Base-by-base conservation (phyloP, 2,113 vertebrate genomes). In the Seriola rivoliana region DNA sequence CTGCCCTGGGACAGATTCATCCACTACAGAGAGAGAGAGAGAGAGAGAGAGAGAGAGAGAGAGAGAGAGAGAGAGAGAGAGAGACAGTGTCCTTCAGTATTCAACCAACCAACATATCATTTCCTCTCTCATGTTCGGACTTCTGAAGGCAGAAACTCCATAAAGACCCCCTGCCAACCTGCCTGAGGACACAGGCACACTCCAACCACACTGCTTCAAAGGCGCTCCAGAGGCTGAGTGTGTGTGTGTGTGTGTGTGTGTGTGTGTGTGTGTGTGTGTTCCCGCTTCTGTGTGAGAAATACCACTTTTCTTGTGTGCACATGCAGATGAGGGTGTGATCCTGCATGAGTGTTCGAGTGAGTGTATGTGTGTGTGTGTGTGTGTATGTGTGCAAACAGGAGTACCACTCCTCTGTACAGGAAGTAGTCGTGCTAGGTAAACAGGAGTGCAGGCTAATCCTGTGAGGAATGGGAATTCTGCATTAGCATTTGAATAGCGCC, bases 101-200 rank as follows among this genome's bases (percentile, higher is more conserved):
- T 64, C 75, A 88, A 52, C 19, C 0, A 62, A 82, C 84, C 64
- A 75, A 81, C 73, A 74, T 72, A 86, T 74, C 54, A 79, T 82
- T 88, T 90, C 86, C 85, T 85, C 81, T 83, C 73, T 88, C 82
- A 69, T 90, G 85, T 91, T 85, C 84, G 75, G 80, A 86, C 86
- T 90, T 88, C 90, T 78, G 85, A 86, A 76, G 83, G 78, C 78
- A 73, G 54, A 81, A 77, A 70, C 74, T 64, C 40, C 65, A 88
- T 71, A 78, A 89, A 81, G 83, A 86, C 85, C 78, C 72, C 71
- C 82, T 40, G 68, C 87, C 80, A 86, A 84, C 78, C 83, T 75
- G 85, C 87, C 81, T 1, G 81, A 81, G 90, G 78, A 80, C 81
- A 80, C 78, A 19, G 64, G 50, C 77, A 71, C 81, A 64, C 82